A percentile compares a stretch with the other conserved stretches of the same genome.
These are phyloP conservation scores for Drosophila setifemur DNA, from an alignment of 1,140 invertebrate species.

Conservation along the genomic window DNA sequence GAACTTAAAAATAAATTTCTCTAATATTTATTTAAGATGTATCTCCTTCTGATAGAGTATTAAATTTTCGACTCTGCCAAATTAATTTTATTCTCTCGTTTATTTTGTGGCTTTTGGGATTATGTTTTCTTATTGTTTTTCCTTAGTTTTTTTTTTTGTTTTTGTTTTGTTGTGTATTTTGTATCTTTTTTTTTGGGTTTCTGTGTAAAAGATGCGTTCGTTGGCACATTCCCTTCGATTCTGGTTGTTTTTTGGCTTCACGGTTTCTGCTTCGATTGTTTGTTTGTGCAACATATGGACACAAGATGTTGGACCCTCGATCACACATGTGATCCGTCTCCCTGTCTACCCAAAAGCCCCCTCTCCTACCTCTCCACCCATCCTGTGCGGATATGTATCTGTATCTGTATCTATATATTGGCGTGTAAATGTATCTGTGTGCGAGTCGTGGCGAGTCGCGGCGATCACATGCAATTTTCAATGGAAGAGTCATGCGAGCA, in stretches of 20 bases:
- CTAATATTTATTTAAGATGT: no score
- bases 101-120: constrained; percentile 18
- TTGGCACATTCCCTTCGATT: constrained; percentile 37
- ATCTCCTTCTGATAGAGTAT: no score
- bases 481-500: constrained; percentile 44
- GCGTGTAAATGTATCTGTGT: not conserved
- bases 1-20: no score
- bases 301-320: constrained; percentile 67
- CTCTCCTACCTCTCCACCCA: not conserved
- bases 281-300: constrained; percentile 74
- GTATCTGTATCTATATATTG: not conserved
- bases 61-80: constrained; percentile 5
- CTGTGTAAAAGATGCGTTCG: constrained; percentile 60
- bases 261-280: constrained; percentile 59
- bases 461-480: constrained; percentile 44
- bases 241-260: constrained; percentile 17
- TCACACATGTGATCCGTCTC: constrained; percentile 53
- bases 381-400: not conserved
- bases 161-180: constrained; percentile 21
- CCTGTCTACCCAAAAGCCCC: no score
- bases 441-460: no score
- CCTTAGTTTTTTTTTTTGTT: constrained; percentile 32
- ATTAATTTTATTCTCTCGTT: constrained; percentile 20
- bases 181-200: constrained; percentile 36
- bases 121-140: constrained; percentile 44